These are phyloP conservation scores for Deroptyus accipitrinus DNA, from an alignment of 2,113 vertebrate species.

Conservation along the genomic window DNA sequence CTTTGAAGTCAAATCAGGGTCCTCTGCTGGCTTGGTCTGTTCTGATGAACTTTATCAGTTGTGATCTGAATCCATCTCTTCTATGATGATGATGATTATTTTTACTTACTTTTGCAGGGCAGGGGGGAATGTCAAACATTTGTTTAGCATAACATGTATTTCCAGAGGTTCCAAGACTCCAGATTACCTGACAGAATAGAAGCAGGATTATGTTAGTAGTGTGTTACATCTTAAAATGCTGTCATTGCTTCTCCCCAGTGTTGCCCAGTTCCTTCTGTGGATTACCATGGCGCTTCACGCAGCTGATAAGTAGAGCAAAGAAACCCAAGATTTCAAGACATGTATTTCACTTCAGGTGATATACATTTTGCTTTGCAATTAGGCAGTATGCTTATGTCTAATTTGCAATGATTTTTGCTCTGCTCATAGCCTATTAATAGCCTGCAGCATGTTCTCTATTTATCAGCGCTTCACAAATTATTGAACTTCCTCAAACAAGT, in stretches of 20 bases:
- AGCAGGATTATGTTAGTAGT: not conserved
- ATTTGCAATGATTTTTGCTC: conserved; percentile 35
- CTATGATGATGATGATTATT: not conserved
- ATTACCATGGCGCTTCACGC: not conserved
- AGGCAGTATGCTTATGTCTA: not conserved
- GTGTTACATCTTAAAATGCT: not conserved
- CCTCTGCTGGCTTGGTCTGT: not conserved
- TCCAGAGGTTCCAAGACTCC: not conserved
- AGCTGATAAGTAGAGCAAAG: not conserved
- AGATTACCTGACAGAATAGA: not conserved
- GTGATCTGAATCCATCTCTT: not conserved
- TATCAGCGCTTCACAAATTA: not conserved
- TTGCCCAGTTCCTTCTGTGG: not conserved
- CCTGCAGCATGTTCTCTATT: not conserved
- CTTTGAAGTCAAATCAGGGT: not conserved
- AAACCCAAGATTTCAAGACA: not conserved
- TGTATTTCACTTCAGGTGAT: not conserved
- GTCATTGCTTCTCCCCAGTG: not conserved
- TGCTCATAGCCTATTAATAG: conserved; percentile 12
- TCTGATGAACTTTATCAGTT: not conserved
- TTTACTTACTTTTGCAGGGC: not conserved
- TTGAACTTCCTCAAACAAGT: not conserved
- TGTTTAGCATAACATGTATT: not conserved
- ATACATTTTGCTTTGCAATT: not conserved
- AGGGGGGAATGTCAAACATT: not conserved